Evolutionary conservation across 1,140 invertebrate genomes (phyloP), one percentile per base, ranked within the genome.

Genomic region (Aphis craccivora): DNA sequence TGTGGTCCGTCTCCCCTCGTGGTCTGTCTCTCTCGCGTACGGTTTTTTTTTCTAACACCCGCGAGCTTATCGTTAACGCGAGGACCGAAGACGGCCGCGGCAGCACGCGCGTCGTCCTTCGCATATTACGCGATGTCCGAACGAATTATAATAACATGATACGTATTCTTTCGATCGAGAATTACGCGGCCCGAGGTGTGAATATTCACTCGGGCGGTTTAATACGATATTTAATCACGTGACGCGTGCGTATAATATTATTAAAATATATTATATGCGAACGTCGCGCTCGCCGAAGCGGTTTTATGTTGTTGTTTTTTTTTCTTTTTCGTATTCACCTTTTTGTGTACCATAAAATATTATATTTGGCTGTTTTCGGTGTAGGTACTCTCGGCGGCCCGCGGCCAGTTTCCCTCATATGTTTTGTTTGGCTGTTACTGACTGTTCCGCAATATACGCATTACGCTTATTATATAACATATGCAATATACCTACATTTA

Each of bases 71-170:
- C 60, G 60, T 76, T 76, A 76, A 76, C 60, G 60, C 60, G 30
- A 18, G 11, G 60, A 30, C 55, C 55, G 55, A 60, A 60, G 55
- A 67, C 60, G 60, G 60, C 60, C 60, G 60, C 60, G 60, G 60
- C 60, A n/a, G 60, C 60, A 76, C 60, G 60, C 60, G 60, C 30
- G 30, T 76, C 60, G 60, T 76, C 60, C 60, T 76, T 76, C 60
- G 60, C 60, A 76, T n/a, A 76, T 76, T 76, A 76, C 60, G 60
- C 60, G 60, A n/a, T 14, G 60, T 76, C 30, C 30, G 60, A 76
- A 76, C 30, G 60, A 76, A 76, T 76, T 76, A 76, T 76, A 76
- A 76, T 76, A 76, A 76, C 60, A 76, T n/a, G 60, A 60, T 60
- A 60, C 30, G 30, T 60, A 60, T 60, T 60, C 55, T 60, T 30